Evolutionary conservation across 2,888 invertebrate species (phyloP), one percentile per base, ranked within the genome.

Genomic region (Callyntrura sp.): DNA sequence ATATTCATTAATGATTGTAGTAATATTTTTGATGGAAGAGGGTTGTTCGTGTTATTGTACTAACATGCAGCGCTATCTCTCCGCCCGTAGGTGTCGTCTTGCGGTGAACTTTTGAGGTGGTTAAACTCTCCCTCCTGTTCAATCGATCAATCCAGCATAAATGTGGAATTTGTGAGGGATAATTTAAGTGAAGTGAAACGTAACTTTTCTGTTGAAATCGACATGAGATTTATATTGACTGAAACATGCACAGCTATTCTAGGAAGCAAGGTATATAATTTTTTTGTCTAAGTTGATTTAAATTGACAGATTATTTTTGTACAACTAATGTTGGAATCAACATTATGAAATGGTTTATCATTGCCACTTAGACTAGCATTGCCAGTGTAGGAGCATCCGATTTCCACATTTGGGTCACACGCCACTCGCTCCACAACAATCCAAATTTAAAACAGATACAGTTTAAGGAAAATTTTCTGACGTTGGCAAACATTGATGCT

Each of bases 401-500:
- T 17, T 85, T 90, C 48, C 70, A 90, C 48, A 23, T 70, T 4
- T 85, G 90, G 70, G 25, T 81, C 62, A 4, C 25, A 20, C 81
- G 25, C n/a, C 45, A 85, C 25, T 84, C 84, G 0, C 0, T 57
- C 3, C 51, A 65, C 20, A 43, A 65, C 43, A 23, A 60, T 78
- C 48, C 81, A n/a, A 60, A 79, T 45, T 28, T 68, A 14, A 84
- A 73, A 14, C 9, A 8, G 11, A 25, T 76, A 14, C 9, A 23
- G 6, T 85, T 81, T 62, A 68, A 85, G 62, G 85, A 85, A 81
- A 90, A 90, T 73, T 90, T 90, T 60, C 43, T 90, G 12, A 90
- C 81, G 62, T 48, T 85, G 70, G 90, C 90, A 17, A 90, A 90
- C n/a, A 23, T 90, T n/a, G 90, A 90, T 81, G 85, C 85, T 11